Percentiles rank a stretch among this genome's conserved stretches.
Conservation (phyloP, 1,140 invertebrate species). For the Papilio dardanus region DNA sequence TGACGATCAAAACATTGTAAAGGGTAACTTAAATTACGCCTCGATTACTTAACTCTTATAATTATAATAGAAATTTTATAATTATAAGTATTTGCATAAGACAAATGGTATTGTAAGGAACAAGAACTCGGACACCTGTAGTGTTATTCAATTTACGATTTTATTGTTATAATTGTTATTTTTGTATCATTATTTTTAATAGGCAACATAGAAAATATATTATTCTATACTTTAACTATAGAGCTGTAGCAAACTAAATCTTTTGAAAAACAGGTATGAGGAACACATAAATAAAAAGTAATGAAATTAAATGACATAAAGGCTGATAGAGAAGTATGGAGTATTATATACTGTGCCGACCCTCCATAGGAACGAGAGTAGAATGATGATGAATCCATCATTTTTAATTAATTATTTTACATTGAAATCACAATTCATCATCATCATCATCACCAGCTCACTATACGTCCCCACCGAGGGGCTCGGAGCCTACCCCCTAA, state of each 20-base stretch:
- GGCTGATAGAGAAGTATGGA: no score
- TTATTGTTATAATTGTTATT: constrained; percentile 21
- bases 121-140: not conserved
- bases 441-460: no score
- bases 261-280: no score
- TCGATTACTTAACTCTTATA: constrained; percentile 51
- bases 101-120: constrained; percentile 46
- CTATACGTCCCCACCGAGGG: no score
- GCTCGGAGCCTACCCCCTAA: no score
- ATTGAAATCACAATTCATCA: no score
- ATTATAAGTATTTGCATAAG: constrained; percentile 49
- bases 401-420: not conserved
- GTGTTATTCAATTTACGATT: constrained; percentile 16
- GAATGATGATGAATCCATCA: not conserved
- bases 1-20: constrained; percentile 61
- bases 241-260: no score
- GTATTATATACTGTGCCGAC: no score
- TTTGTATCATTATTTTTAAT: constrained; percentile 21
- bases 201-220: not conserved
- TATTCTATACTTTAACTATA: not conserved
- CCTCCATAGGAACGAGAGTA: no score
- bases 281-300: no score
- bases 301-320: no score
- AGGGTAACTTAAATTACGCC: constrained; percentile 52
- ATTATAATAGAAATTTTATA: constrained; percentile 44